Conservation (phyloP, 2,888 invertebrate genomes). For the Chaitophorus viminalis region DNA sequence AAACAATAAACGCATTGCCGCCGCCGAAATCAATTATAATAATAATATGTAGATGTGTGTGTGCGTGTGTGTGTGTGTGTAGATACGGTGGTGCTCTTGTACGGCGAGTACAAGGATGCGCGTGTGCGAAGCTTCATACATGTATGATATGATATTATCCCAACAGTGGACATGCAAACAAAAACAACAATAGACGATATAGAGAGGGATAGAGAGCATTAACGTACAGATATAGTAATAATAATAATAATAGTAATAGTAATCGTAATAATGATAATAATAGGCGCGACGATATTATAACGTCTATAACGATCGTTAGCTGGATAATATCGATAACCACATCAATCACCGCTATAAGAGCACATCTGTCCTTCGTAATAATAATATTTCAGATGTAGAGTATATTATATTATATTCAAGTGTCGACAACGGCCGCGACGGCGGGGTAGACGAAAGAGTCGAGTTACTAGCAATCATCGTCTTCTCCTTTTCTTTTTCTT, state of each 20-base stretch:
- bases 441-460: not conserved
- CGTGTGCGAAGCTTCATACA: not conserved
- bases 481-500: not conserved
- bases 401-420: slow-evolving; percentile 7
- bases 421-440: not conserved
- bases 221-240: slow-evolving; percentile 1
- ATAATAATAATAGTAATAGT: slow-evolving; percentile 29
- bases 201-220: not conserved
- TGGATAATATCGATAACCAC: slow-evolving; percentile 41
- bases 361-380: slow-evolving; percentile 19
- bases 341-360: slow-evolving; percentile 39
- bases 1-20: slow-evolving; percentile 25
- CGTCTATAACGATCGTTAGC: slow-evolving; percentile 38
- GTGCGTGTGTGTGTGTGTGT: not conserved
- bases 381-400: slow-evolving; percentile 24
- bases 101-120: not conserved
- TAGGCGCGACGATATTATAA: slow-evolving; percentile 6
- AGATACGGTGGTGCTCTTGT: too few species aligned
- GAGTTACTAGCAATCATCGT: not conserved
- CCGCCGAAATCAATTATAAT: slow-evolving; percentile 24
- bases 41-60: not conserved
- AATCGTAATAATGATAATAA: not conserved
- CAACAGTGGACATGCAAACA: slow-evolving; percentile 22
- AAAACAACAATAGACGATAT: slow-evolving; percentile 22
- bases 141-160: slow-evolving; percentile 1